phyloP scores from a whole-genome alignment of 2,888 invertebrate genomes.

The Chaetogeoica ovagalla region DNA sequence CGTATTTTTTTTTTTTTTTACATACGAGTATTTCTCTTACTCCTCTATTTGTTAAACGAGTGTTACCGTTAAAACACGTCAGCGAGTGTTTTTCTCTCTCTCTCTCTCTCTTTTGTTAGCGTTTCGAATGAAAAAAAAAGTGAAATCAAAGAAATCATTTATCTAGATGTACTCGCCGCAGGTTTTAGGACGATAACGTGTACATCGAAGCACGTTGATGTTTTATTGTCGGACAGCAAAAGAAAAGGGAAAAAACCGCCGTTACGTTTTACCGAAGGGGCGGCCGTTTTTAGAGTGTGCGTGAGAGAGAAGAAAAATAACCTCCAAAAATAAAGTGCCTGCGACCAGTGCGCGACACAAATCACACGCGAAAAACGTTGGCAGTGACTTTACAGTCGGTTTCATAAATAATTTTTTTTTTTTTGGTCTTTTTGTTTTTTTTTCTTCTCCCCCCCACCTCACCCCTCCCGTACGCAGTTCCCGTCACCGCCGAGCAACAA shows the following conservation, averaged over 20 bases:
- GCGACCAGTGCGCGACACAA: constrained; percentile 49
- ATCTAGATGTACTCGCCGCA: background rate
- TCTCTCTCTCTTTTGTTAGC: too few species aligned
- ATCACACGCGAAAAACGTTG: constrained; percentile 53
- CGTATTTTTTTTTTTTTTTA: too few species aligned
- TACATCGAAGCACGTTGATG: constrained; percentile 32
- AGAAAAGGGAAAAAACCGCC: background rate
- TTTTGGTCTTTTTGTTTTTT: constrained; percentile 38
- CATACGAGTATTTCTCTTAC: too few species aligned
- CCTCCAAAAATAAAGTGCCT: constrained; percentile 47
- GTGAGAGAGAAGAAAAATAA: constrained; percentile 19
- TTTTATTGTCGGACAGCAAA: constrained; percentile 47
- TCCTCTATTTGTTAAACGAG: too few species aligned
- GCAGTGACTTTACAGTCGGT: constrained; percentile 52
- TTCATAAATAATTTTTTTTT: constrained; percentile 51
- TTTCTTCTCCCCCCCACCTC: background rate
- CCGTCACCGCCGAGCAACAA: background rate
- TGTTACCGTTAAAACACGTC: too few species aligned
- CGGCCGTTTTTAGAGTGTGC: background rate
- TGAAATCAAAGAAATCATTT: background rate
- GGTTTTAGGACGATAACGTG: constrained; percentile 1
- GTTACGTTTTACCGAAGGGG: constrained; percentile 30
- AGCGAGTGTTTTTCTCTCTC: too few species aligned
- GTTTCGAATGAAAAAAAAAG: too few species aligned
- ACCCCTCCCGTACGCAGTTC: too few species aligned